These are phyloP conservation scores for Scatophagus argus DNA, from an alignment of 2,113 vertebrate genomes.

Conservation along the genomic window DNA sequence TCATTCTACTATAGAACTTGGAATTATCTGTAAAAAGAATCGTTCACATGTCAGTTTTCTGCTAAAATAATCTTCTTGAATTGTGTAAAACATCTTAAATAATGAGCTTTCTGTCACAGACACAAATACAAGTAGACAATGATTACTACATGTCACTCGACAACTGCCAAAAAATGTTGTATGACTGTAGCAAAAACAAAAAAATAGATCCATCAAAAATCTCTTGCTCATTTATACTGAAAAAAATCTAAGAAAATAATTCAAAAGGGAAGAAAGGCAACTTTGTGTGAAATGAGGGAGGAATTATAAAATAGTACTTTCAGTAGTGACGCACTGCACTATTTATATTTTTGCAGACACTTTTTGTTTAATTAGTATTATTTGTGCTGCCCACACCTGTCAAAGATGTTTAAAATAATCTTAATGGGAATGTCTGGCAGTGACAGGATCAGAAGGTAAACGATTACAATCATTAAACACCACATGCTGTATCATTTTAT, in stretches of 20 bases:
- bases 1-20: neutral
- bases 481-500: slow-evolving; percentile 64
- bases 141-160: neutral
- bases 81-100: neutral
- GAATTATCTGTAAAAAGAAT: neutral
- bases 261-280: neutral
- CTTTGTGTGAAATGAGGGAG: neutral
- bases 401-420: slow-evolving; percentile 49
- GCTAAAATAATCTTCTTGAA: neutral
- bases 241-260: neutral
- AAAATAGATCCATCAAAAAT: neutral
- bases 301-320: slow-evolving; percentile 2
- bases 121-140: neutral
- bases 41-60: too few species aligned
- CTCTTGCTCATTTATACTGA: neutral
- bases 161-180: slow-evolving; percentile 4
- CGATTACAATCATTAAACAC: slow-evolving; percentile 59
- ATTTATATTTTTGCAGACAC: slow-evolving; percentile 13
- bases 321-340: slow-evolving; percentile 7
- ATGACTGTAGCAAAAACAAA: neutral
- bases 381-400: slow-evolving; percentile 53
- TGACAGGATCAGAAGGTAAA: slow-evolving; percentile 54
- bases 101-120: neutral
- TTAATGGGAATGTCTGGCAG: slow-evolving; percentile 56
- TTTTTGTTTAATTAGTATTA: slow-evolving; percentile 39